Evolutionary conservation across 1,140 invertebrate genomes (phyloP).

Genomic region (Bombus breviceps): DNA sequence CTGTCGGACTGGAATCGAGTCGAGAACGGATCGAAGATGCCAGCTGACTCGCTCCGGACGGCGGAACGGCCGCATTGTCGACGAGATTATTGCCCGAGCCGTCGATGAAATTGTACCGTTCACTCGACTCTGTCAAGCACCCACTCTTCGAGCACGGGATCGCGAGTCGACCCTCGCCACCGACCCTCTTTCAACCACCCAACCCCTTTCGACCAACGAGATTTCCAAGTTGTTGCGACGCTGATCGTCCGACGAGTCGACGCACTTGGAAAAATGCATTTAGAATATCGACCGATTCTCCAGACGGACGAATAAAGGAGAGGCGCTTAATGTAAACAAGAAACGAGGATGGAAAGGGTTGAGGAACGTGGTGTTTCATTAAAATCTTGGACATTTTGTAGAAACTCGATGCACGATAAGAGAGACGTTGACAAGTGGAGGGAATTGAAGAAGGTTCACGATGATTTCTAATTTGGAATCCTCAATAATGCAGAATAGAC

Average conservation of each 20-base stretch:
- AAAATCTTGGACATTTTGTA: background rate
- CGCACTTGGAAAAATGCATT: slow-evolving; percentile 32
- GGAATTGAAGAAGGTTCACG: background rate
- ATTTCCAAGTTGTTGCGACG: slow-evolving; percentile 21
- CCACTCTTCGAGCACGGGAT: slow-evolving; percentile 36
- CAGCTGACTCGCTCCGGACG: slow-evolving; percentile 61
- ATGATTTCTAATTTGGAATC: slow-evolving; percentile 8
- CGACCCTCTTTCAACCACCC: background rate
- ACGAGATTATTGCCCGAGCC: slow-evolving; percentile 57
- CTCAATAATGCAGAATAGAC: background rate
- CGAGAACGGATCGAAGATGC: slow-evolving; percentile 62
- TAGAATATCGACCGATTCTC: slow-evolving; percentile 27
- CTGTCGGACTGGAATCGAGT: background rate
- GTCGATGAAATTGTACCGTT: slow-evolving; percentile 62
- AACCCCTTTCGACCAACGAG: background rate
- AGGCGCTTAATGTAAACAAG: slow-evolving; percentile 31
- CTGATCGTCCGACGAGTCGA: slow-evolving; percentile 4
- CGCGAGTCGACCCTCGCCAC: slow-evolving; percentile 42
- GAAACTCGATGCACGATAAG: background rate
- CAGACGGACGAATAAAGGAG: slow-evolving; percentile 20
- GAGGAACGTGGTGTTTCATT: background rate
- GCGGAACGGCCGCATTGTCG: slow-evolving; percentile 42
- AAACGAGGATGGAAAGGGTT: background rate
- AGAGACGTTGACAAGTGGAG: background rate
- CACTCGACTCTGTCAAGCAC: slow-evolving; percentile 45